Evolutionary conservation across 2,797 vertebrate genomes (phyloP), one percentile per base, ranked within the genome.

Genomic region (Anisognathus igniventris): DNA sequence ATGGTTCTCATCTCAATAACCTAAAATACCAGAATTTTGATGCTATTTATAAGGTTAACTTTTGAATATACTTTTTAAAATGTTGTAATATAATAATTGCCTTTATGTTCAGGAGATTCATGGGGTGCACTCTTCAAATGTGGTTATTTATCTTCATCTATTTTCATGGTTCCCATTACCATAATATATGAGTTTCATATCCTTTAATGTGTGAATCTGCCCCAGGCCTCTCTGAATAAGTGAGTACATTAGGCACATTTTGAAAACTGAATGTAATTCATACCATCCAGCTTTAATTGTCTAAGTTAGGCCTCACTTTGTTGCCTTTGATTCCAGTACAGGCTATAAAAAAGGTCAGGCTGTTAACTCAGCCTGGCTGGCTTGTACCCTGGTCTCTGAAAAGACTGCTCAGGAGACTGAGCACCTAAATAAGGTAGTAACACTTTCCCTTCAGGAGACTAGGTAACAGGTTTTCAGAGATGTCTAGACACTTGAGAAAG

Each of bases 401-500:
- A 88, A 64, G 65, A 64, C 61, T 64, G 40, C 37, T 86, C 27
- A 65, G 94, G 64, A 89, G 50, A 50, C 81, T 83, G 57, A 71
- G 42, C 75, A 74, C 72, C 91, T 83, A 93, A 87, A 79, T 47
- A 73, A 87, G 64, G 75, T 27, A 89, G 81, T 79, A 73, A 70
- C 61, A 31, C 67, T 67, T 27, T 71, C 68, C 57, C 61, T 93
- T 16, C 65, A 87, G 82, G 75, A 92, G 91, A 73, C 56, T 40
- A 73, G 70, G 77, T 82, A 95, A 82, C 84, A 85, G 70, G 58
- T 95, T 96, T 96, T 90, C 86, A 72, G 77, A 85, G 66, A 67
- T 82, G 86, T 96, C 86, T 95, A 95, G 92, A 92, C 81, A 71
- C 61, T 87, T 71, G 61, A 71, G 87, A 89, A 96, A 92, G 87